phyloP scores from a whole-genome alignment of 2,113 vertebrate species.

The Festucalex cinctus region DNA sequence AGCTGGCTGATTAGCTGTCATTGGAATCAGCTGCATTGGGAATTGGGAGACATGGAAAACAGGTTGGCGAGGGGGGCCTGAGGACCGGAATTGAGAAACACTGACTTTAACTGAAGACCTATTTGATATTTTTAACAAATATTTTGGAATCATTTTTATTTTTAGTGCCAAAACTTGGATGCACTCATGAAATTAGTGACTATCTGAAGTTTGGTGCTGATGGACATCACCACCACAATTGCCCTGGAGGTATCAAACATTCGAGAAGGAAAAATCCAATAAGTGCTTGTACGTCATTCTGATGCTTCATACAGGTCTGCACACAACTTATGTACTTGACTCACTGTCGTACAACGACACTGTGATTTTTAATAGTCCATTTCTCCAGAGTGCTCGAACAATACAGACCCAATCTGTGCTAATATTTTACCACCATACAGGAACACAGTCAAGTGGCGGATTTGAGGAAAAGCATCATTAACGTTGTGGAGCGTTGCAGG shows the following conservation, averaged over 20 bases:
- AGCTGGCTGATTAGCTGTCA: no score
- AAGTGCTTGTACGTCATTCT: constrained; percentile 10
- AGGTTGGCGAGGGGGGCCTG: no score
- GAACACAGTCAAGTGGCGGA: constrained; percentile 28
- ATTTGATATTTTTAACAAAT: no score
- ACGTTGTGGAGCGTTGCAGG: constrained; percentile 20
- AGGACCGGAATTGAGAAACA: no score
- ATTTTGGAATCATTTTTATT: no score
- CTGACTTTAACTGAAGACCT: no score
- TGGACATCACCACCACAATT: background rate
- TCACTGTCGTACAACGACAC: background rate
- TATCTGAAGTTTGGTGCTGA: no score
- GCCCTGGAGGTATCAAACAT: background rate
- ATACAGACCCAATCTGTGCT: background rate
- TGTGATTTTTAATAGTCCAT: constrained; percentile 10
- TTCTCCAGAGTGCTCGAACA: constrained; percentile 16
- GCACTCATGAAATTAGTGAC: no score
- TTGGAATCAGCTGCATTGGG: no score
- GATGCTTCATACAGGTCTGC: background rate
- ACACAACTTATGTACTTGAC: background rate
- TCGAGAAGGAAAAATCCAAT: constrained; percentile 25
- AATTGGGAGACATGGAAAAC: no score
- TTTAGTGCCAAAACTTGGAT: no score
- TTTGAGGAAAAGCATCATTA: constrained; percentile 25
- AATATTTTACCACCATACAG: constrained; percentile 21